Base-by-base conservation (phyloP, 2,797 vertebrate species). In the Pseudochromis fuscus region DNA sequence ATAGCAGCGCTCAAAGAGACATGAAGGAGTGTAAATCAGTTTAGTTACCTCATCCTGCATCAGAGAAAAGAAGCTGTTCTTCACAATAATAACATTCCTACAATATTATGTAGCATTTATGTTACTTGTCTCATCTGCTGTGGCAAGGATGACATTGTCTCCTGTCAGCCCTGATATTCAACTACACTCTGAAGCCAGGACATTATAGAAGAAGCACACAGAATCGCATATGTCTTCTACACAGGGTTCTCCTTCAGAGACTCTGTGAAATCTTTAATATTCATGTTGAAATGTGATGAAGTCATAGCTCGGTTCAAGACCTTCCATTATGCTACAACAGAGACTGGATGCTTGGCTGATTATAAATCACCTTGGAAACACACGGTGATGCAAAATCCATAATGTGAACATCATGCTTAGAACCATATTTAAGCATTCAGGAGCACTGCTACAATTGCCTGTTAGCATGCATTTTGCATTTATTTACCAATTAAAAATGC, bases 401-500 rank as follows among this genome's bases (percentile, higher is more conserved):
- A 92, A 91, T 73, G 85, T 87, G 87, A 91, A 92, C 86, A 92
- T 92, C 91, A 92, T 92, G 91, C 87, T 90, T 85, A 85, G 89
- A 88, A 93, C 83, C 79, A 93, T 91, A 91, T 93, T 93, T 90
- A 92, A 91, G 87, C 85, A 93, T 93, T 91, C 92, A 91, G 90
- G 83, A 91, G 85, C 85, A 72, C 77, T 78, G 87, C 88, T 81
- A 87, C 87, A 89, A 89, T 91, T 70, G 87, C 86, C 89, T 92
- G 89, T 91, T 91, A 92, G 90, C 89, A 93, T 93, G 87, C 85
- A 75, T 92, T 90, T 94, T 92, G 93, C 91, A 92, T 93, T 93
- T 91, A 92, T 94, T 92, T 93, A 90, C 87, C 89, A 93, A 93
- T 93, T 92, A 92, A 93, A 93, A 93, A 93, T 93, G 90, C 91